Conservation (phyloP, 2,113 vertebrate species). For the Miniopterus natalensis region DNA sequence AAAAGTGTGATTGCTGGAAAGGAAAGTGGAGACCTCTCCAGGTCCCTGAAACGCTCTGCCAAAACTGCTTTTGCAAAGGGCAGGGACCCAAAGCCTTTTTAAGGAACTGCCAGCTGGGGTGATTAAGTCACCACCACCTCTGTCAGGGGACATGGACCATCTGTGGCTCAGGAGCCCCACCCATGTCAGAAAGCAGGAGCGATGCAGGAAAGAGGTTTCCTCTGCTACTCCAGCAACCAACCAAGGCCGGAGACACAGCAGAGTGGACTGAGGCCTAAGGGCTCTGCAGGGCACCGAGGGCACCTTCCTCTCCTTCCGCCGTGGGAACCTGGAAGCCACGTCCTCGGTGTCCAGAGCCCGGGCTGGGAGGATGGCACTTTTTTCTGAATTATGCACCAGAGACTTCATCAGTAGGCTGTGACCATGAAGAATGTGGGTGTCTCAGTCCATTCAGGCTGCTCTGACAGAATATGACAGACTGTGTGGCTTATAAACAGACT, state of each 20-base stretch:
- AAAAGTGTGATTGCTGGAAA: not conserved
- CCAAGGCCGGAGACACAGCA: not conserved
- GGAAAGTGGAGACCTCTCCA: not conserved
- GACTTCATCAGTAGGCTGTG: not conserved
- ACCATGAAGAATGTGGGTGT: not conserved
- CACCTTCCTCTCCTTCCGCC: accelerated
- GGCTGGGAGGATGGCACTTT: not conserved
- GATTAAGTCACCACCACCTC: not conserved
- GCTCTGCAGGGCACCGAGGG: not conserved
- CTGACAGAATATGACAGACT: not conserved
- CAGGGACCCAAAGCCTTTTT: not conserved
- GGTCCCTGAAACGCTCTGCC: not conserved
- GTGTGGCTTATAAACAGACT: too few relatives aligned
- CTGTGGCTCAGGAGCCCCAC: not conserved
- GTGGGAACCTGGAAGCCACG: not conserved
- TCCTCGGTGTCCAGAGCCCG: not conserved
- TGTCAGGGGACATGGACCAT: not conserved
- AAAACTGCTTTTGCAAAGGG: not conserved
- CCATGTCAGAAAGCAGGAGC: not conserved
- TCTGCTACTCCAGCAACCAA: not conserved
- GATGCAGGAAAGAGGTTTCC: not conserved
- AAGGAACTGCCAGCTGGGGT: not conserved
- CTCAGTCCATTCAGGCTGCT: not conserved
- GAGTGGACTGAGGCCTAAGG: accelerated
- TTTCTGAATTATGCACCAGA: accelerated